Base-by-base conservation (phyloP, 2,888 invertebrate species). In the Parnassius orleans region DNA sequence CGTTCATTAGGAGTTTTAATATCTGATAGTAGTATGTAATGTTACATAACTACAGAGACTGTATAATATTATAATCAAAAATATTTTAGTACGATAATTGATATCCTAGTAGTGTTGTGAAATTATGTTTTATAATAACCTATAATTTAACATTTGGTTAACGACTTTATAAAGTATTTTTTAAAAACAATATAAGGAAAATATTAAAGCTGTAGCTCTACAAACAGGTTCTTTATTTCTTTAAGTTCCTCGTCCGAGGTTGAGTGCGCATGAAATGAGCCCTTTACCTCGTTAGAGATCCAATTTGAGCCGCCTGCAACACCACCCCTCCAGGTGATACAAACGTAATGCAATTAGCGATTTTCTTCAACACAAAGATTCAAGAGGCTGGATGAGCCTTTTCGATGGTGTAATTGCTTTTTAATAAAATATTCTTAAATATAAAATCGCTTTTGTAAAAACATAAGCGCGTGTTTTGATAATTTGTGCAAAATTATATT, bases 321-420 rank as follows among this genome's bases (percentile, higher is more conserved):
- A 68, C 72, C 75, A 76, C 76, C 81, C 80, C 84, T 83, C 75
- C 84, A 89, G 88, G 88, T 90, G 85, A 87, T 86, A 88, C 86
- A 84, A 84, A 83, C 84, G 83, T 82, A 87, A 89, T 79, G 80
- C 81, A 87, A 88, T 90, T 89, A 89, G 80, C 76, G 78, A 79
- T 80, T 76, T 75, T 63, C 72, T 67, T 66, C 63, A 59, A 57
- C 57, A 47, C 57, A 60, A 64, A 61, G 14, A 61, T 63, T 51
- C 57, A 42, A 15, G 19, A 42, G 53, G 33, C 60, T 69, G 51
- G 68, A 69, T 61, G 53, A 41, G 52, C 12, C 10, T 41, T 55
- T 48, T 48, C 12, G n/a, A 15, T 14, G 9, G 47, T 48, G 15
- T 33, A 33, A 33, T 33, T 33, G 33, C 33, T 33, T 7, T 33